Evolutionary conservation across 2,113 vertebrate species (phyloP), one percentile per base, ranked within the genome.

Genomic region (Chaetops frenatus): DNA sequence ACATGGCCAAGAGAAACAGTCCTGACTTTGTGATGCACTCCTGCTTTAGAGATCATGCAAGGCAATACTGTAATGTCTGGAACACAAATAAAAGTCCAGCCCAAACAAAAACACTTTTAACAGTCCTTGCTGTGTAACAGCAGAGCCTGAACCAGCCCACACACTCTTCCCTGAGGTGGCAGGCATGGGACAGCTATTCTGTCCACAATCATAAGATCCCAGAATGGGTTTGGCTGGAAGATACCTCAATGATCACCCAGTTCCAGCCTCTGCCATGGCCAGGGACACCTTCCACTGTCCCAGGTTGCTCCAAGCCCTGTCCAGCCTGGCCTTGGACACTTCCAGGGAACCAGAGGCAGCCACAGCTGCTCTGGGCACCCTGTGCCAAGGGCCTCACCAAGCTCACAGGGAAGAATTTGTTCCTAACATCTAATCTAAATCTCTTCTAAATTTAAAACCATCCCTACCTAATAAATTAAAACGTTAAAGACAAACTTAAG

Each of bases 1-100:
- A 61, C 20, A 44, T 14, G 45, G 57, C 88, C 88, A 85, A 87
- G 45, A 93, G 82, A 94, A 96, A 93, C 58, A 69, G 15, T 65
- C 10, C 5, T 21, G 73, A 42, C 69, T 71, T 81, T 15, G 10
- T 47, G 35, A 67, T 5, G 15, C 47, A n/a, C 67, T 12, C 24
- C 82, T 60, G 66, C 70, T 61, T 91, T 57, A 67, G 35, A 50
- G 78, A 65, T 35, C 36, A 3, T 36, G 31, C n/a, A 51, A 44
- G 4, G 36, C 47, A 65, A 82, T 29, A 81, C 70, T 54, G 70
- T 64, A 33, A 77, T 9, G 78, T 79, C 78, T 92, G 86, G 35
- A 56, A 77, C 58, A 45, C 61, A 69, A 56, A 66, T n/a, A 17
- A 7, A 69, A 81, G 72, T 16, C 51, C 85, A 91, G 78, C 36